Evolutionary conservation across 2,888 invertebrate genomes (phyloP).

Genomic region (Hemaris fuciformis): DNA sequence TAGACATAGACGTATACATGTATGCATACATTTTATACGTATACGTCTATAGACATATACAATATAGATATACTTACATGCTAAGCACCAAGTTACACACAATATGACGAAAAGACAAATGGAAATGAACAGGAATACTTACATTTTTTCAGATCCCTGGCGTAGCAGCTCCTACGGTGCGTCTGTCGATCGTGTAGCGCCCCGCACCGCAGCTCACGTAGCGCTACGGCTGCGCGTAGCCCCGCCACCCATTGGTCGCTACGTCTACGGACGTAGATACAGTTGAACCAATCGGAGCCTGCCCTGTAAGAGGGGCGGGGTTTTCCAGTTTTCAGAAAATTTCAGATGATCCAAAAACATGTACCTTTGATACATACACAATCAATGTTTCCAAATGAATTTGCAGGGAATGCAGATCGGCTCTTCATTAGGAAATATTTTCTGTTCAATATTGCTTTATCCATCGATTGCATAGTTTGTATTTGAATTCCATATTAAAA

Average conservation of each 20-base stretch:
- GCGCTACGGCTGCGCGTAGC: slow-evolving; percentile 75
- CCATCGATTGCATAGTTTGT: no score
- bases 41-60: slow-evolving; percentile 14
- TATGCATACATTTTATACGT: slow-evolving; percentile 14
- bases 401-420: slow-evolving; percentile 30
- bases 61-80: neutral
- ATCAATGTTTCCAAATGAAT: slow-evolving; percentile 51
- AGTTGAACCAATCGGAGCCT: slow-evolving; percentile 59
- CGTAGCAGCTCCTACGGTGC: slow-evolving; percentile 69
- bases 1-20: neutral
- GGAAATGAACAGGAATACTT: slow-evolving; percentile 45
- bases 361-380: slow-evolving; percentile 48
- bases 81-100: neutral
- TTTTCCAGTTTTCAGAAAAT: slow-evolving; percentile 75
- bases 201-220: slow-evolving; percentile 64
- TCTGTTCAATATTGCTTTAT: neutral
- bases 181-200: slow-evolving; percentile 73
- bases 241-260: slow-evolving; percentile 62
- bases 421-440: neutral
- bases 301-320: slow-evolving; percentile 71
- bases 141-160: slow-evolving; percentile 73
- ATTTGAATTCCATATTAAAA: no score
- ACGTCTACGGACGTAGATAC: slow-evolving; percentile 57
- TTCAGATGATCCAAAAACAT: slow-evolving; percentile 66
- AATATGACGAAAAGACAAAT: slow-evolving; percentile 17